These are phyloP conservation scores for Dynastes grantii DNA, from an alignment of 2,888 invertebrate species.

Conservation along the genomic window DNA sequence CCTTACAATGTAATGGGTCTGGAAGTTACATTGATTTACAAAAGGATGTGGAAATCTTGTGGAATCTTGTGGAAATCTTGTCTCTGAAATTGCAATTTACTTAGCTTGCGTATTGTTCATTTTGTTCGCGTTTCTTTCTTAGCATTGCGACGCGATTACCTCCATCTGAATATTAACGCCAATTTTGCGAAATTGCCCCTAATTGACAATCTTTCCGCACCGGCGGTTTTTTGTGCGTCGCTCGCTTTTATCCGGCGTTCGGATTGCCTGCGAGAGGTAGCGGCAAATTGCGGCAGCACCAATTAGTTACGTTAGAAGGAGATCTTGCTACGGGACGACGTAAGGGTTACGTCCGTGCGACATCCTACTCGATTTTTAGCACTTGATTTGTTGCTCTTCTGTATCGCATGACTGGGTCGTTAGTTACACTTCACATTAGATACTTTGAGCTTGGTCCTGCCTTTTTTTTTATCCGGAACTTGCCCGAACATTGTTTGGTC, in stretches of 20 bases:
- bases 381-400: conserved; percentile 1
- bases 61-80: no score
- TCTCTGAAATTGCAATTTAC: not conserved
- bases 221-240: not conserved
- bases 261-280: not conserved
- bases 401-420: not conserved
- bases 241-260: not conserved
- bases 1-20: no score
- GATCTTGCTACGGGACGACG: not conserved
- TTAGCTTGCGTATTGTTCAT: not conserved
- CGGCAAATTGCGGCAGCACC: not conserved
- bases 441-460: not conserved
- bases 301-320: not conserved
- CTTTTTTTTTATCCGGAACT: not conserved
- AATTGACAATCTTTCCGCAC: conserved; percentile 11
- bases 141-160: not conserved
- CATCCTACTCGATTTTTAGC: not conserved
- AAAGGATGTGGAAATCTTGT: no score
- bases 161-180: not conserved
- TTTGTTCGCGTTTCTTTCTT: not conserved
- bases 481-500: not conserved
- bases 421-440: not conserved
- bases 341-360: not conserved
- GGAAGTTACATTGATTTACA: no score
- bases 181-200: not conserved